Base-by-base conservation (phyloP, 2,888 invertebrate species). In the Labia minor region DNA sequence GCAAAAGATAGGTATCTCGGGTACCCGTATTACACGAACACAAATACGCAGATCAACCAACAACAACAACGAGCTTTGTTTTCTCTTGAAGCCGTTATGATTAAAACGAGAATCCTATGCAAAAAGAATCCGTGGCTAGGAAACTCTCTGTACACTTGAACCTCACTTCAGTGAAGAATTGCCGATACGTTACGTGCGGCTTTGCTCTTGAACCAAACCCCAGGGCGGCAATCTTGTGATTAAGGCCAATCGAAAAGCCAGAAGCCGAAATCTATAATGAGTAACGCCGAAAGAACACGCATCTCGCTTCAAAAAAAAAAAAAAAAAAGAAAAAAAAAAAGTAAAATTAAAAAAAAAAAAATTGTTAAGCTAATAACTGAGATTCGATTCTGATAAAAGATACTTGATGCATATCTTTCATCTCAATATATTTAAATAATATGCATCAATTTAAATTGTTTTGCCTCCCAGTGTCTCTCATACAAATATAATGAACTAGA, bases 241-340 rank as follows among this genome's bases (percentile, higher is more conserved):
- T 49, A 49, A 49, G 16, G 49, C 6, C 49, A 16, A 49, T 49
- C 49, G 49, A 49, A 49, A 49, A 49, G 49, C 49, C 49, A 16
- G 49, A 11, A 49, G 49, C 49, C 49, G 49, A 49, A 49, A 49
- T n/a, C 14, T 49, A 49, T 49, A 49, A 49, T 49, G 49, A 49
- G 49, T 49, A 49, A 49, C 49, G 49, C 49, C 49, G 49, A 49
- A 49, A 49, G 49, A 49, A 49, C 49, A 49, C 49, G 49, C 49
- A 49, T 14, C 3, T 26, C 26, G 26, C 49, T n/a, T 11, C 16
- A 49, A 49, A 49, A 49, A 16, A 10, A 49, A 16, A 49, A 49
- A 49, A 49, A 10, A 49, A 49, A 49, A 4, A 49, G 14, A 49
- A 49, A 49, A 3, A 49, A 49, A 49, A 11, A 49, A 49, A 49